Percentiles rank a stretch among this genome's conserved stretches.
These are phyloP conservation scores for Antigone vipio DNA, from an alignment of 2,113 vertebrate genomes.

Conservation along the genomic window DNA sequence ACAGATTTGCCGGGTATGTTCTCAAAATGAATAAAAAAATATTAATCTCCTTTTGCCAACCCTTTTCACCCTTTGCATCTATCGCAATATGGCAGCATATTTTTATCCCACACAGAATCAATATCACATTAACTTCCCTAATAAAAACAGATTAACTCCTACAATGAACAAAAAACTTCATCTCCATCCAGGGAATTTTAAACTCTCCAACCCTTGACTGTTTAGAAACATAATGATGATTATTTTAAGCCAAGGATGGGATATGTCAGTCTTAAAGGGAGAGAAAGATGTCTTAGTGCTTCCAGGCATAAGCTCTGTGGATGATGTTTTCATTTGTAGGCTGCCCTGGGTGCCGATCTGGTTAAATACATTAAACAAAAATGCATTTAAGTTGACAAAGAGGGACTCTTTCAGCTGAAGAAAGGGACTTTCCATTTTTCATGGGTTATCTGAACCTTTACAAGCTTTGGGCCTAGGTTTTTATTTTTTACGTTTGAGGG, in stretches of 20 bases:
- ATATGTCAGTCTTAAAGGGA: conserved; percentile 2
- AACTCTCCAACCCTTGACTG: neutral
- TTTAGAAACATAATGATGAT: conserved; percentile 42
- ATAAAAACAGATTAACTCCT: conserved; percentile 43
- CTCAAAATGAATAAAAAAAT: conserved; percentile 11
- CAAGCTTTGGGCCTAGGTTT: neutral
- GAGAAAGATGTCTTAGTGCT: conserved; percentile 15
- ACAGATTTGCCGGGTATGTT: neutral
- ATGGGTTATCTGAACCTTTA: neutral
- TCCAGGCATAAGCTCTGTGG: neutral
- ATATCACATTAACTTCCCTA: conserved; percentile 38
- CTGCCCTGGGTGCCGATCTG: neutral
- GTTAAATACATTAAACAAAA: conserved; percentile 26
- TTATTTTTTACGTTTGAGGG: neutral
- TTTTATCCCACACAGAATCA: conserved; percentile 17
- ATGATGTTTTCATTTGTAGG: neutral
- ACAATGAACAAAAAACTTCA: conserved; percentile 31
- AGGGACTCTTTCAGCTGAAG: neutral
- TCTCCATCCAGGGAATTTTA: conserved; percentile 31
- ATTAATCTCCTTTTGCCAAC: neutral
- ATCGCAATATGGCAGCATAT: neutral
- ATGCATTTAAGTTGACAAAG: neutral
- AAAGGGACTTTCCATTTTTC: neutral
- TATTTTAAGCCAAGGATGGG: conserved; percentile 19
- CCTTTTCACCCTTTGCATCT: conserved; percentile 2